Evolutionary conservation across 2,888 invertebrate species (phyloP).

Genomic region (Drosophila conformis): DNA sequence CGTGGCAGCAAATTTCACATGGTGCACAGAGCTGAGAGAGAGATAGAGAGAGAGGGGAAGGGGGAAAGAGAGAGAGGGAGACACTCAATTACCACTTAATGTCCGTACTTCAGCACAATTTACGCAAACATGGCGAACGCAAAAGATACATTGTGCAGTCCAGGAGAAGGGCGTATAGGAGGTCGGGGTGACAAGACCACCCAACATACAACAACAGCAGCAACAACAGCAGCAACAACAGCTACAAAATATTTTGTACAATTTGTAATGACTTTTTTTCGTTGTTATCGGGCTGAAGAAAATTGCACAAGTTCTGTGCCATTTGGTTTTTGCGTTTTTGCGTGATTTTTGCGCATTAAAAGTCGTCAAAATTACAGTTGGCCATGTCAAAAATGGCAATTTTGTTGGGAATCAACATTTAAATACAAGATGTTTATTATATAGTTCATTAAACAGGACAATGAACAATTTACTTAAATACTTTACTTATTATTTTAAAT

Average conservation of each 20-base stretch:
- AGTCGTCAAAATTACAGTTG: conserved; percentile 35
- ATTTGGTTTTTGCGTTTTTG: conserved; percentile 47
- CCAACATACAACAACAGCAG: conserved; percentile 22
- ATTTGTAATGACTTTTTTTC: conserved; percentile 64
- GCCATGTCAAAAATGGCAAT: background rate
- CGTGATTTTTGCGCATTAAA: conserved; percentile 61
- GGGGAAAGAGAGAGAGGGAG: conserved; percentile 13
- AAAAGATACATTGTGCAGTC: conserved; percentile 22
- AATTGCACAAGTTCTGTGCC: conserved; percentile 53
- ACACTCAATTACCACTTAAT: conserved; percentile 77
- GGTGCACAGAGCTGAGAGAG: conserved; percentile 16
- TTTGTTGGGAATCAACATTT: background rate
- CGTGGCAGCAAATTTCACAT: conserved; percentile 55
- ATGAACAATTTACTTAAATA: too few relatives aligned
- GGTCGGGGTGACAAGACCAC: background rate
- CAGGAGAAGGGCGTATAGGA: background rate
- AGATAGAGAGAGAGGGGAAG: background rate
- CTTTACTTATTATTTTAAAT: too few relatives aligned
- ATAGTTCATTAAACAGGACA: too few relatives aligned
- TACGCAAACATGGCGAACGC: conserved; percentile 63
- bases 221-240: conserved; percentile 17
- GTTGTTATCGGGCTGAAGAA: conserved; percentile 34
- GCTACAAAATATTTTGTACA: conserved; percentile 44
- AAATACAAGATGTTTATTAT: background rate
- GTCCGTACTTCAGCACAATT: conserved; percentile 76